phyloP scores from a whole-genome alignment of 2,797 vertebrate genomes.

The Chelmon rostratus region DNA sequence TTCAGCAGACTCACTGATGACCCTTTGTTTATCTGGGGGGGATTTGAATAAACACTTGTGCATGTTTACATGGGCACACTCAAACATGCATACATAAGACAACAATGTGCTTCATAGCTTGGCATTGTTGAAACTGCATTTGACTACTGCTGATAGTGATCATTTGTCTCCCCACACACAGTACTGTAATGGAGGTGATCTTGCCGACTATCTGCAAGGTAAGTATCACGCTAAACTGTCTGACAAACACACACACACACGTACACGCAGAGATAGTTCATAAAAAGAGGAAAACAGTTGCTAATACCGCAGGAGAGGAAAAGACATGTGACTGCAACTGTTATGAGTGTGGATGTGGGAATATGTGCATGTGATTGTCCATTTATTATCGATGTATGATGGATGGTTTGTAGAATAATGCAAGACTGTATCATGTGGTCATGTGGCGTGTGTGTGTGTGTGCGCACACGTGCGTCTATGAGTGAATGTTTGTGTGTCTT shows the following conservation, averaged over 20 bases:
- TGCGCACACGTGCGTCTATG: not conserved
- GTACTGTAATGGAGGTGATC: conserved; percentile 98
- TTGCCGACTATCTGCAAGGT: conserved; percentile 99
- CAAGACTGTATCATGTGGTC: conserved; percentile 25
- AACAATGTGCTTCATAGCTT: conserved; percentile 25
- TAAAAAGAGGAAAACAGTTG: conserved; percentile 41
- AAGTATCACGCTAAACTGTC: conserved; percentile 71
- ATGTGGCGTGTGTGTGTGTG: too few relatives aligned
- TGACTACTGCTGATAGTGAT: conserved; percentile 37
- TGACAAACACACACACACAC: conserved; percentile 1
- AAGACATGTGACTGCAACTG: conserved; percentile 21
- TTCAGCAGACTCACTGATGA: conserved; percentile 40
- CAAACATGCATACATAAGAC: not conserved
- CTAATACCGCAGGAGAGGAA: conserved; percentile 33
- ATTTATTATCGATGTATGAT: conserved; percentile 20
- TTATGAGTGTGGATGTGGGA: conserved; percentile 24
- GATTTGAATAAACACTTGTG: not conserved
- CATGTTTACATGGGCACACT: not conserved
- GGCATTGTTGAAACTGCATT: conserved; percentile 31
- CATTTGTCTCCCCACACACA: conserved; percentile 78
- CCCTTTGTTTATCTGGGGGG: not conserved
- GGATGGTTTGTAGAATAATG: conserved; percentile 26
- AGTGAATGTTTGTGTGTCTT: conserved; percentile 7
- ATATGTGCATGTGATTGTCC: conserved; percentile 4
- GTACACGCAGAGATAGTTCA: conserved; percentile 35